A percentile compares a stretch with the other conserved stretches of the same genome.
These are phyloP conservation scores for Paracanthobrama guichenoti DNA, from an alignment of 2,113 vertebrate species.

Conservation along the genomic window DNA sequence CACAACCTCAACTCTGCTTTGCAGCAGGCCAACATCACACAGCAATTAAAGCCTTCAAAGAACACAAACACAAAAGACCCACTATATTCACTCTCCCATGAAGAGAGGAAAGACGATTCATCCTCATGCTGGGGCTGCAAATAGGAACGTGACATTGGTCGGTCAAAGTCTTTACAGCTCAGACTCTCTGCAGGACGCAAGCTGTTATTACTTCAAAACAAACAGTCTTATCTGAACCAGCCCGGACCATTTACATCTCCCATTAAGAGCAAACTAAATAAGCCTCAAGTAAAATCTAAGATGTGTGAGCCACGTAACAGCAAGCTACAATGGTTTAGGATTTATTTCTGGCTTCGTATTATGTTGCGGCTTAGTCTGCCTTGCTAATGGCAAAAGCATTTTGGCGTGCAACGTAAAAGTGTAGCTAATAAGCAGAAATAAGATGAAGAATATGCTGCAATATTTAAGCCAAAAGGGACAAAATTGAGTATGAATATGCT, in stretches of 20 bases:
- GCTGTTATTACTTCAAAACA: slow-evolving; percentile 1
- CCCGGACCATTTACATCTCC: neutral
- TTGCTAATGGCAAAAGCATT: neutral
- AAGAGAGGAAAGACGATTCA: slow-evolving; percentile 6
- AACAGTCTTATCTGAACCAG: slow-evolving; percentile 20
- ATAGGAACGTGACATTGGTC: slow-evolving; percentile 16
- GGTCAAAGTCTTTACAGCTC: neutral
- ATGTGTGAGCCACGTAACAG: neutral
- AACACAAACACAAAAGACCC: slow-evolving; percentile 34
- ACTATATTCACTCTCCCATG: neutral
- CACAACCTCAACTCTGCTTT: slow-evolving; percentile 52
- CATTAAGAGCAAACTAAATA: slow-evolving; percentile 6
- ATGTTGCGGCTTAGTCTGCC: neutral
- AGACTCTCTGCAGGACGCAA: slow-evolving; percentile 6
- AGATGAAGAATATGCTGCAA: neutral
- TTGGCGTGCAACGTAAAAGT: neutral
- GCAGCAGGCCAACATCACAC: slow-evolving; percentile 55
- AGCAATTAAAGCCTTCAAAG: slow-evolving; percentile 36
- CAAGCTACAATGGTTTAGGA: neutral
- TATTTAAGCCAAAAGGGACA: neutral
- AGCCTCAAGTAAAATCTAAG: neutral
- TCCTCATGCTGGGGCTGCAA: slow-evolving; percentile 13
- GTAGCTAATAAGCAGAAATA: neutral
- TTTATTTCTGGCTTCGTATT: neutral
- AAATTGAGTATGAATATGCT: neutral